Evolutionary conservation across 2,888 invertebrate genomes (phyloP), one percentile per base, ranked within the genome.

Genomic region (Melangyna quadrimaculata): DNA sequence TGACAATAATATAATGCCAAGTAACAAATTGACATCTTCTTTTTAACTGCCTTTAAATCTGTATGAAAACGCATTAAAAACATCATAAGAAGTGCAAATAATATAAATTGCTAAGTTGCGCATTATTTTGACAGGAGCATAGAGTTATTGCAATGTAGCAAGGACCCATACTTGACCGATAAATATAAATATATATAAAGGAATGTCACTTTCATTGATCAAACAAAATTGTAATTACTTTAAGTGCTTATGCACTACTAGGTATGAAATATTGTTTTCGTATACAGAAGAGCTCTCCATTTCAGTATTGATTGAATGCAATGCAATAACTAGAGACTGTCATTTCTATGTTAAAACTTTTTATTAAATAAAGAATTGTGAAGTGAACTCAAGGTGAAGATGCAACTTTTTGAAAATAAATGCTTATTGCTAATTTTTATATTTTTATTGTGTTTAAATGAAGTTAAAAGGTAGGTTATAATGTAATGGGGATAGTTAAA

Each of bases 21-120:
- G 32, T 35, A 3, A 35, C 19, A 35, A 57, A 57, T 35, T 57
- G 57, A 57, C 57, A 57, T 57, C 55, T 53, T 53, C 27, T 53
- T 27, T 27, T 29, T 7, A 12, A 51, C 14, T 55, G 14, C 29
- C 17, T 32, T 32, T 10, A 55, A 10, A 14, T 37, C 45, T 17
- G n/a, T n/a, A 48, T 19, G 19, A 10, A 19, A 17, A 48, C 12
- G 29, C n/a, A 19, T 57, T 57, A 19, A 57, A n/a, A 35, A 10
- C 19, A 29, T 57, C 10, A 57, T 19, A 32, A 48, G 22, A 48
- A 9, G 22, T 22, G 24, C 19, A 45, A 45, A 45, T 45, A 45
- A 45, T 45, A 10, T 24, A 24, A 53, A 53, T 53, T 53, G 4
- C n/a, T n/a, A 45, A 7, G 14, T 51, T 14, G 24, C 14, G 24